Evolutionary conservation across 2,797 vertebrate species (phyloP).

Genomic region (Syngnathus rostellatus): DNA sequence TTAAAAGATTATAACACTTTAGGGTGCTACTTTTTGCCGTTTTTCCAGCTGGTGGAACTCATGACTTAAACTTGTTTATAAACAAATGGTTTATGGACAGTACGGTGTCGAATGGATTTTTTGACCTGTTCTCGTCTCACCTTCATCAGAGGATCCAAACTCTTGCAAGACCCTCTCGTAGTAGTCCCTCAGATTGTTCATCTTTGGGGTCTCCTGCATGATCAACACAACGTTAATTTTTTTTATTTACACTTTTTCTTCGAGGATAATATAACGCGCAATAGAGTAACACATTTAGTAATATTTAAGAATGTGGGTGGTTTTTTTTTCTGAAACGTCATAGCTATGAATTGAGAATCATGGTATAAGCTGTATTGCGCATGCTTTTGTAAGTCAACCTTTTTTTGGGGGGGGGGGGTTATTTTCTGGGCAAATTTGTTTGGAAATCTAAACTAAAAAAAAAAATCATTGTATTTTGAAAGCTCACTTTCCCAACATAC

Average conservation of each 20-base stretch:
- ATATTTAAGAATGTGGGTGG: too few relatives aligned
- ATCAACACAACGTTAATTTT: background rate
- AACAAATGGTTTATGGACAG: slow-evolving; percentile 13
- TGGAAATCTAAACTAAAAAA: background rate
- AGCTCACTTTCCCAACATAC: background rate
- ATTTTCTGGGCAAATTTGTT: background rate
- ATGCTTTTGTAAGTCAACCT: too few relatives aligned
- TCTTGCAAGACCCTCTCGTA: slow-evolving; percentile 90
- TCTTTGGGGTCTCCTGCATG: slow-evolving; percentile 76
- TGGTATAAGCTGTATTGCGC: too few relatives aligned
- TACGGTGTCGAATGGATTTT: background rate
- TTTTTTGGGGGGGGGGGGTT: too few relatives aligned
- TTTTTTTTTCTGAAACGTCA: too few relatives aligned
- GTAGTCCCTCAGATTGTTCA: slow-evolving; percentile 80
- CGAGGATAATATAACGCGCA: too few relatives aligned
- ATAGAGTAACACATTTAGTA: too few relatives aligned
- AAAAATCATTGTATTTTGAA: background rate
- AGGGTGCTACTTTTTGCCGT: too few relatives aligned
- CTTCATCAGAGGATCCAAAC: slow-evolving; percentile 78
- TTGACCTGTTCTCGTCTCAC: slow-evolving; percentile 55
- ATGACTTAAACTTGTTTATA: too few relatives aligned
- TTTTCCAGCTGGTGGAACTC: too few relatives aligned
- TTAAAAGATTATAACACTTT: too few relatives aligned
- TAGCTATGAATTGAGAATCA: too few relatives aligned
- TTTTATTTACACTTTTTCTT: background rate